phyloP scores from a whole-genome alignment of 2,888 invertebrate genomes.

The Ochlodes sylvanus region DNA sequence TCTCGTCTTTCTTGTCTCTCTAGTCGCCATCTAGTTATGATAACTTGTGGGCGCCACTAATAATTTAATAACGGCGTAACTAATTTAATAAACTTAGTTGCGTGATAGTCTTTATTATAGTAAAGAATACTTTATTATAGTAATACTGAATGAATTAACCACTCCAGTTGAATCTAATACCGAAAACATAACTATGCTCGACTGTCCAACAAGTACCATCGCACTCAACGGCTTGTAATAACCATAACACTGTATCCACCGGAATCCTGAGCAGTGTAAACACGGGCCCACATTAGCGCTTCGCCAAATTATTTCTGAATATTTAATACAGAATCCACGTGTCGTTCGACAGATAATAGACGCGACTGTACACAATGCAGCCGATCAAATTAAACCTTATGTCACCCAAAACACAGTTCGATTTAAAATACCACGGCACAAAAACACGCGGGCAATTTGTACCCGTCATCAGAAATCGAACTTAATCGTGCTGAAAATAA shows the following conservation, averaged over 20 bases:
- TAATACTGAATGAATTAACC: too few relatives aligned
- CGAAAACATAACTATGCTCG: not conserved
- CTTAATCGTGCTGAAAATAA: slow-evolving; percentile 46
- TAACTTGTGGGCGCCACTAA: too few relatives aligned
- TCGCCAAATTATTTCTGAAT: slow-evolving; percentile 57
- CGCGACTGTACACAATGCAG: slow-evolving; percentile 2
- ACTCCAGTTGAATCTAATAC: too few relatives aligned
- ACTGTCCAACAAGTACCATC: slow-evolving; percentile 19
- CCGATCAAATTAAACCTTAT: slow-evolving; percentile 31
- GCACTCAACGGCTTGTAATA: slow-evolving; percentile 33
- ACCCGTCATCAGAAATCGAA: slow-evolving; percentile 37
- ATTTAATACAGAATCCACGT: slow-evolving; percentile 50
- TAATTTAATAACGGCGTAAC: too few relatives aligned
- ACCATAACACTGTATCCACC: slow-evolving; percentile 26
- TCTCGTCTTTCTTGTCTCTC: too few relatives aligned
- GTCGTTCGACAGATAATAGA: slow-evolving; percentile 19
- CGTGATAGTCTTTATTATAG: too few relatives aligned
- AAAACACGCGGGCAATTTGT: slow-evolving; percentile 23
- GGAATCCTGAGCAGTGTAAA: slow-evolving; percentile 41
- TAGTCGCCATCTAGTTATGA: too few relatives aligned
- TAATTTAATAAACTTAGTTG: too few relatives aligned
- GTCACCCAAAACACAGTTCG: slow-evolving; percentile 37
- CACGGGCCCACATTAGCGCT: slow-evolving; percentile 47
- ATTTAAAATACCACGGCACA: slow-evolving; percentile 14
- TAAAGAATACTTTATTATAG: too few relatives aligned